Evolutionary conservation across 1,140 invertebrate genomes (phyloP).

Genomic region (Brachionus plicatilis): DNA sequence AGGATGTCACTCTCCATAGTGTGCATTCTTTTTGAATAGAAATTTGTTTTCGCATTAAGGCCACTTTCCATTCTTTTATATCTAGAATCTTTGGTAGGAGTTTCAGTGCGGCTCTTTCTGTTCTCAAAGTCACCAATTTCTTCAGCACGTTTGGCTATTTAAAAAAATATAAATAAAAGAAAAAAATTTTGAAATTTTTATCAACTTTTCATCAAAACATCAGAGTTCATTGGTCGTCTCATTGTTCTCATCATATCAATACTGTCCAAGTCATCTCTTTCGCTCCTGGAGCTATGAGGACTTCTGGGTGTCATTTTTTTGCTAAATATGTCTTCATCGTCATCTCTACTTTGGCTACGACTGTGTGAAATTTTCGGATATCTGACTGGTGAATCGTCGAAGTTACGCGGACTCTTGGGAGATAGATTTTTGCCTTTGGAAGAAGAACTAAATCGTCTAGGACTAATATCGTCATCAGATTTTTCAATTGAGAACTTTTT

Average conservation of each 20-base stretch:
- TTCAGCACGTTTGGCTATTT: not conserved
- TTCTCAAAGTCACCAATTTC: not conserved
- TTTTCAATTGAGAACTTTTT: not conserved
- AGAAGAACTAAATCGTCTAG: not conserved
- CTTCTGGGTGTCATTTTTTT: slow-evolving; percentile 1
- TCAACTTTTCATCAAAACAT: not conserved
- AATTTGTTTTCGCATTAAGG: not conserved
- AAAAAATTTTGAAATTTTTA: not conserved
- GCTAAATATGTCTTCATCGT: not conserved
- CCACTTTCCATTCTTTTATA: slow-evolving; percentile 12
- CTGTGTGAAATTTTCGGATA: not conserved
- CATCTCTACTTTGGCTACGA: not conserved
- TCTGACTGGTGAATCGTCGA: not conserved
- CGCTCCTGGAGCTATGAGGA: not conserved
- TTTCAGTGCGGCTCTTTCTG: not conserved
- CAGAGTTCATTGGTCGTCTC: not conserved
- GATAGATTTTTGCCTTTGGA: not conserved
- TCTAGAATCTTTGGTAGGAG: not conserved
- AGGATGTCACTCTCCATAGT: not conserved
- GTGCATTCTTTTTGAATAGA: not conserved
- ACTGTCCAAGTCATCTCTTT: not conserved
- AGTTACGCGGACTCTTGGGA: not conserved
- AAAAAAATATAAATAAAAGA: not conserved
- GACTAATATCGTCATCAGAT: not conserved
- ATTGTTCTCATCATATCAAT: slow-evolving; percentile 29